Percentiles rank a stretch among this genome's conserved stretches.
Conservation (phyloP, 2,113 vertebrate species). For the Phrynocephalus versicolor region DNA sequence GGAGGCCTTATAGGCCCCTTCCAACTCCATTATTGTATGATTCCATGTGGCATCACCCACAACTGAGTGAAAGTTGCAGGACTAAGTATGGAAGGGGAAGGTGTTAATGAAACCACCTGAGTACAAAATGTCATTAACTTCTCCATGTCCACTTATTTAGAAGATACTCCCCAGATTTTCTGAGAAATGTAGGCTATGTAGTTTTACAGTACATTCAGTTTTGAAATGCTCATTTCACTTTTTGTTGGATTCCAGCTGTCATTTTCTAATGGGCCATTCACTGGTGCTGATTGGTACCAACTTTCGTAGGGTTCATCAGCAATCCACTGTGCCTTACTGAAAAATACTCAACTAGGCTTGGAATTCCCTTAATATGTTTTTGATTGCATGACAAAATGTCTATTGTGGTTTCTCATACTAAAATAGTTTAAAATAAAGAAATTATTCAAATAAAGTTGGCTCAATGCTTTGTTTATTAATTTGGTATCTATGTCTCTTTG, state of each 20-base stretch:
- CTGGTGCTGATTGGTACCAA: not conserved
- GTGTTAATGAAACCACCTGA: too few species aligned
- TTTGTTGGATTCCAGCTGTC: not conserved
- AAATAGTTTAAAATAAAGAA: not conserved
- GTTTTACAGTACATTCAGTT: not conserved
- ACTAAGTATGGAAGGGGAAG: too few species aligned
- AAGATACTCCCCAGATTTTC: too few species aligned
- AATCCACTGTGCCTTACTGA: not conserved
- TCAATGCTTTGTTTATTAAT: not conserved
- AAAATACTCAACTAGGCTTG: not conserved
- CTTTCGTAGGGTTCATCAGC: not conserved
- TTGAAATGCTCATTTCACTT: not conserved
- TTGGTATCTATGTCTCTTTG: constrained; percentile 17
- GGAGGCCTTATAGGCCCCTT: too few species aligned
- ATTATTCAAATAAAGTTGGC: not conserved
- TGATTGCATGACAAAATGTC: not conserved
- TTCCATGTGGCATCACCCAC: too few species aligned
- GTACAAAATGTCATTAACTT: too few species aligned
- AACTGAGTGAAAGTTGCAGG: too few species aligned
- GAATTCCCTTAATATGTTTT: not conserved
- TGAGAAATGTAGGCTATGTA: not conserved
- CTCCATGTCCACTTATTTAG: too few species aligned
- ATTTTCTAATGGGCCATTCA: not conserved
- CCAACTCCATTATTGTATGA: too few species aligned
- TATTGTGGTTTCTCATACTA: not conserved